Evolutionary conservation across 2,888 invertebrate species (phyloP).

Genomic region (Xylophagus ater): DNA sequence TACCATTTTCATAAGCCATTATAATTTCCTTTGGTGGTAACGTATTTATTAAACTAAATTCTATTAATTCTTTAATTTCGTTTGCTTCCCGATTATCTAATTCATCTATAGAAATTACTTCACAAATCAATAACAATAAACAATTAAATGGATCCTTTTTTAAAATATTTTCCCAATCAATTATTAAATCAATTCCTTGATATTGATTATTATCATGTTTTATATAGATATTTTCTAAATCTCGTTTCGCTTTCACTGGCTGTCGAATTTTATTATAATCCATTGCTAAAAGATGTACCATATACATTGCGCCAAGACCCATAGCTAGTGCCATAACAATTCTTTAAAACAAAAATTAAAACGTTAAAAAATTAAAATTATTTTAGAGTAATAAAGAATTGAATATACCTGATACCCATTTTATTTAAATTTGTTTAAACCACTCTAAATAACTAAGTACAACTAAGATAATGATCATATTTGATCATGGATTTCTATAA

Average conservation of each 20-base stretch:
- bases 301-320: conserved; percentile 41
- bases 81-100: conserved; percentile 27
- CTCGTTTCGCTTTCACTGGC: conserved; percentile 9
- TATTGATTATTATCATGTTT: too few species aligned
- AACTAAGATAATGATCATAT: too few species aligned
- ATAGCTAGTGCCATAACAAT: conserved; percentile 34
- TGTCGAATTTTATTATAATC: conserved; percentile 39
- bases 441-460: too few species aligned
- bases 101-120: conserved; percentile 35
- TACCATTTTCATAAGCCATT: conserved; percentile 32
- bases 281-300: conserved; percentile 41
- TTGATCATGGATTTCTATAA: too few species aligned
- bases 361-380: not conserved
- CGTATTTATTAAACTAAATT: conserved; percentile 26
- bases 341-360: conserved; percentile 18
- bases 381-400: too few species aligned
- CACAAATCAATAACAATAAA: conserved; percentile 35
- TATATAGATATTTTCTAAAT: not conserved
- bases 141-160: conserved; percentile 35
- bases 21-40: conserved; percentile 30
- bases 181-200: conserved; percentile 11
- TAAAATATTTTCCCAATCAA: conserved; percentile 34
- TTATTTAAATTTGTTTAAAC: too few species aligned
- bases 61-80: conserved; percentile 28
- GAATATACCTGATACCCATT: too few species aligned